Evolutionary conservation across 2,888 invertebrate species (phyloP), one percentile per base, ranked within the genome.

Genomic region (Ommatoiulus sabulosus): DNA sequence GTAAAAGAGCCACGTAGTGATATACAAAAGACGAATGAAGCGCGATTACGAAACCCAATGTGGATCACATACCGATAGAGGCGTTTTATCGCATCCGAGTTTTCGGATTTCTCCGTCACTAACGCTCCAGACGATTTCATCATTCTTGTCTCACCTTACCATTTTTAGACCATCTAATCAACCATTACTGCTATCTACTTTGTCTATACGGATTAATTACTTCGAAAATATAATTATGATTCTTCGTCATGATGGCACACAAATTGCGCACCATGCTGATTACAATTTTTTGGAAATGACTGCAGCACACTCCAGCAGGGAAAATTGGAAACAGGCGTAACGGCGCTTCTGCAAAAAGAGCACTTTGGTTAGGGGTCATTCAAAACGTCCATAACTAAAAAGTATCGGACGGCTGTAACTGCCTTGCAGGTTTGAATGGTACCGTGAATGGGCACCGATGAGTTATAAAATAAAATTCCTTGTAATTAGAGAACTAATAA

Each of bases 101-200:
- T 89, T 44, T 89, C 89, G 84, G 87, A 88, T 72, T 88, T 89
- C 72, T 89, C 89, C 72, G 44, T 86, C 88, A 86, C 43, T 44
- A 88, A 85, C 52, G 89, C 20, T 63, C 80, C 89, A 57, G 88
- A 57, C 24, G 44, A 72, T 84, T 89, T 89, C 88, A 88, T 89
- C 84, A 84, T 89, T n/a, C 44, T 72, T n/a, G n/a, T 88, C 57
- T 89, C 88, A 89, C 87, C 72, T 89, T 52, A 89, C 89, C 89
- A 89, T 89, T 88, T 89, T 89, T 86, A 44, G 48, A 86, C n/a
- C 86, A 86, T 86, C 24, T 86, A 44, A 46, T 46, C 46, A 86
- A 46, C 86, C 44, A 87, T 87, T 57, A 63, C 63, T 87, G 87
- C 52, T 87, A 87, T 87, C 87, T 87, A 44, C 52, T 46, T 43